These are phyloP conservation scores for Cyrtonyx montezumae DNA, from an alignment of 2,113 vertebrate genomes.

Conservation along the genomic window DNA sequence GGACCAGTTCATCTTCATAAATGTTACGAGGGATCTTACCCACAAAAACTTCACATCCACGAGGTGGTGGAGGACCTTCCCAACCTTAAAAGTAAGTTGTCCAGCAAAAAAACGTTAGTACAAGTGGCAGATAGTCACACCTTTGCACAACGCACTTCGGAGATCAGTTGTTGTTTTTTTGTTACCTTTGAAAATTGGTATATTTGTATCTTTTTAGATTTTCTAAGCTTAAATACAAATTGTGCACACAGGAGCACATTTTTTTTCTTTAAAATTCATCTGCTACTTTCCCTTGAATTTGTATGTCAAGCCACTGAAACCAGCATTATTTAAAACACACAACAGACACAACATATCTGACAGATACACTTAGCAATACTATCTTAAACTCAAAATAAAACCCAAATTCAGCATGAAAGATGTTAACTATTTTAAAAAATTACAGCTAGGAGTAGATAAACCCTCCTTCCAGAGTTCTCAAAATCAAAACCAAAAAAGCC, in stretches of 20 bases:
- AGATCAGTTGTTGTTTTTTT: neutral
- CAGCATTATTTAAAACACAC: neutral
- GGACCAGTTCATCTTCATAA: slow-evolving; percentile 94
- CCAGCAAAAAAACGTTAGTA: slow-evolving; percentile 5
- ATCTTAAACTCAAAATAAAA: neutral
- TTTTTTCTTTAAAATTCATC: neutral
- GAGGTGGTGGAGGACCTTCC: slow-evolving; percentile 92
- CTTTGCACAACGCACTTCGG: accelerated
- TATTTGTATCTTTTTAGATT: neutral
- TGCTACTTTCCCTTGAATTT: neutral
- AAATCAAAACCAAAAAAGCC: neutral
- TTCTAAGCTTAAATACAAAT: neutral
- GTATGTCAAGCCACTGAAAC: neutral
- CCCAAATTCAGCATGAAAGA: neutral
- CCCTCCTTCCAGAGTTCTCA: neutral
- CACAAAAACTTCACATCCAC: slow-evolving; percentile 97
- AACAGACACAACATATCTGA: neutral
- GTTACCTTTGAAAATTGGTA: neutral
- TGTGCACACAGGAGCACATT: neutral
- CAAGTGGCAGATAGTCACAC: neutral
- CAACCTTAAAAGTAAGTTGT: slow-evolving; percentile 82
- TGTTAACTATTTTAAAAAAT: neutral
- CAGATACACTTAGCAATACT: neutral
- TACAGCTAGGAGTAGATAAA: neutral
- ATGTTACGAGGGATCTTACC: slow-evolving; percentile 97